Conservation (phyloP, 2,113 vertebrate species). For the Rafetus swinhoei region DNA sequence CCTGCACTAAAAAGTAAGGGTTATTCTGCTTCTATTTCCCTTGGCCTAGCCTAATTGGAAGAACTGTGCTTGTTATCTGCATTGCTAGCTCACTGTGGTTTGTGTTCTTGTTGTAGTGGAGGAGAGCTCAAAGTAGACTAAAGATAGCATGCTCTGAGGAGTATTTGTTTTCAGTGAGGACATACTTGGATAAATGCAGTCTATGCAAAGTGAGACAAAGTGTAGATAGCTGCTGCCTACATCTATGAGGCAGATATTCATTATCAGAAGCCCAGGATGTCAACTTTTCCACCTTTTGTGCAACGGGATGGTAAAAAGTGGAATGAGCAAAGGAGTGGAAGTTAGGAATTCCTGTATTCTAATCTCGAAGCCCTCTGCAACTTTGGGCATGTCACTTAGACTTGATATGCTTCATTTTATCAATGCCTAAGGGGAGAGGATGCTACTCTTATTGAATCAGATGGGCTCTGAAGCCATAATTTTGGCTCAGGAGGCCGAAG, state of each 20-base stretch:
- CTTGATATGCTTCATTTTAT: constrained; percentile 32
- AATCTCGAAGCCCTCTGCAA: not conserved
- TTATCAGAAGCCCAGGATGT: not conserved
- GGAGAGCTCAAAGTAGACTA: not conserved
- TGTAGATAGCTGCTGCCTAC: not conserved
- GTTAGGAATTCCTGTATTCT: constrained; percentile 20
- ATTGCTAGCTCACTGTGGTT: not conserved
- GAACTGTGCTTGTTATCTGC: not conserved
- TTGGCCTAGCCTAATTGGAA: not conserved
- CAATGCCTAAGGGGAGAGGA: constrained; percentile 44
- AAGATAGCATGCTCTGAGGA: not conserved
- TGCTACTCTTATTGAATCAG: constrained; percentile 19
- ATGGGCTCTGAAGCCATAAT: not conserved
- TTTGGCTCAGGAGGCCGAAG: not conserved
- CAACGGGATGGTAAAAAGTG: not conserved
- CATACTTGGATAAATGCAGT: not conserved
- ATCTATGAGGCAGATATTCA: not conserved
- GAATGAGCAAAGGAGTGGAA: constrained; percentile 28
- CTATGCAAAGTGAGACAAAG: not conserved
- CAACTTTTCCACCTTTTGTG: not conserved
- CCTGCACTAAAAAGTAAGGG: not conserved
- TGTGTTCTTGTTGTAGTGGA: not conserved
- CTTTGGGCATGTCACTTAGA: constrained; percentile 52
- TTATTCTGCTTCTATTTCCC: not conserved
- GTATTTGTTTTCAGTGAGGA: not conserved